Base-by-base conservation (phyloP, 2,888 invertebrate species). In the Hypomecis punctinalis region DNA sequence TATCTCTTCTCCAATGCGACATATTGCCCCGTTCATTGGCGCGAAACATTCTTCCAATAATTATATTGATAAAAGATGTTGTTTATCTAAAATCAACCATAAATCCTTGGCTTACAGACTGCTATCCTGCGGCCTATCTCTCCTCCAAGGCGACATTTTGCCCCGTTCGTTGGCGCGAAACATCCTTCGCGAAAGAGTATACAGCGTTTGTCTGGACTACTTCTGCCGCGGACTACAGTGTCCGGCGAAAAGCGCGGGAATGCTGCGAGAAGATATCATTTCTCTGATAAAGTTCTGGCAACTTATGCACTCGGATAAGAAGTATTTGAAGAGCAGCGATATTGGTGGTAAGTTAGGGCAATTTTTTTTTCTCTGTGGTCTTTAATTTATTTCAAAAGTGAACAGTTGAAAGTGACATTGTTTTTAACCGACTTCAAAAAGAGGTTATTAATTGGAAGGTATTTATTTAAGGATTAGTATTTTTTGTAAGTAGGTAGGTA, bases 231-330 rank as follows among this genome's bases (percentile, higher is more conserved):
- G 97, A 0, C 96, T 97, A n/a, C 96, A 96, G 62, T 97, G 97
- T 75, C 99, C 99, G 0, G 96, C 96, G 0, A 98, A 98, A 79
- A 94, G 95, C 40, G 94, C 96, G 0, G 94, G 95, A 0, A 96
- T 96, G 6, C 88, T 99, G 11, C 89, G 97, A 13, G 98, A 99
- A 76, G 99, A 99, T 79, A 97, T 99, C 71, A 94, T 96, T 43
- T 96, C 96, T 0, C 88, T 99, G 58, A 95, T 99, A 63, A 96
- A 96, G 77, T 99, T 99, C 91, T 99, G 99, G 99, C 97, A 98
- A 83, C 95, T 97, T 5, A 96, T 99, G 95, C 98, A 98, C 82
- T 97, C 97, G 1, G 98, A 98, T 80, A 98, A 98, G 90, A 98
- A 98, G 84, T 98, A 98, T 85, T 90, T 98, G 76, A 96, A 97